Conservation (phyloP, 2,888 invertebrate species). For the Seira ritae region DNA sequence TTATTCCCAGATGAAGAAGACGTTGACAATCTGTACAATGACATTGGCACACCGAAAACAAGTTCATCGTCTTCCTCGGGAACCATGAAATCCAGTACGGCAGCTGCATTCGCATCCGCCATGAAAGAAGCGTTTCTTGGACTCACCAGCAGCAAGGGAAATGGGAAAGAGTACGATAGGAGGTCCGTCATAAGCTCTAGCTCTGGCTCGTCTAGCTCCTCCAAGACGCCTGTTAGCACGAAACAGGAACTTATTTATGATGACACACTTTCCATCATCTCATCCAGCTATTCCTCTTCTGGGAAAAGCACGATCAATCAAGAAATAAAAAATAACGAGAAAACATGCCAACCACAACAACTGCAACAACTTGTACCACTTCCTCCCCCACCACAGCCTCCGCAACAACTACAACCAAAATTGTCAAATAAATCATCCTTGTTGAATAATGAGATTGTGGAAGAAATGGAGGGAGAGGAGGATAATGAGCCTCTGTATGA, state of each 20-base stretch:
- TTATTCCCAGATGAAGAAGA: constrained; percentile 51
- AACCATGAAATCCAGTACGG: constrained; percentile 40
- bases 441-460: constrained; percentile 47
- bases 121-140: constrained; percentile 60
- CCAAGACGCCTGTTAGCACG: constrained; percentile 14
- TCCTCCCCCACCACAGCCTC: constrained; percentile 33
- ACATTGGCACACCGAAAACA: constrained; percentile 54
- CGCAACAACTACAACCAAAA: background rate
- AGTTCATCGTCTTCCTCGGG: background rate
- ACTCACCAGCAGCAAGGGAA: constrained; percentile 40
- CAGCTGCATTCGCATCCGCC: constrained; percentile 46
- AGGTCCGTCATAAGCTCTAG: constrained; percentile 39
- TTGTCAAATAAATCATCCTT: constrained; percentile 28
- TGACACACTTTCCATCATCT: constrained; percentile 70
- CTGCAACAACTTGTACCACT: background rate
- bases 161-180: constrained; percentile 45
- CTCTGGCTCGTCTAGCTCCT: background rate
- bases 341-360: constrained; percentile 10
- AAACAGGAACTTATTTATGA: constrained; percentile 69
- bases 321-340: constrained; percentile 17
- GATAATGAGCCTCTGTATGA: constrained; percentile 71
- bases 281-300: constrained; percentile 41
- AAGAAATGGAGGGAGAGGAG: constrained; percentile 32
- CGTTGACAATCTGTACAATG: constrained; percentile 68
- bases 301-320: constrained; percentile 38